Percentiles rank a stretch among this genome's conserved stretches.
Evolutionary conservation across 1,140 invertebrate species (phyloP).

Genomic region (Zaprionus camerounensis): DNA sequence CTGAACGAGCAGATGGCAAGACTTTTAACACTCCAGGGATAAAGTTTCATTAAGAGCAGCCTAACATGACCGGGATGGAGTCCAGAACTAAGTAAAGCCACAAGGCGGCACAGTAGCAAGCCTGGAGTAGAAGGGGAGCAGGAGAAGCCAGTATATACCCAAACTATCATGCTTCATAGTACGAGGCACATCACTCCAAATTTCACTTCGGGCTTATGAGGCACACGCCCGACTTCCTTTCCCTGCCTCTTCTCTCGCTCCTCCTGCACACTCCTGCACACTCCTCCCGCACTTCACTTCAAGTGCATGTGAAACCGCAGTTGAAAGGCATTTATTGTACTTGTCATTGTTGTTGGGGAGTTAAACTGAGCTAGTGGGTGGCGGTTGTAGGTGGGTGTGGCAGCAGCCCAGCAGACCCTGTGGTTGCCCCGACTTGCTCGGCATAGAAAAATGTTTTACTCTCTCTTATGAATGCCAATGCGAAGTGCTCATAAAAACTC

Average conservation of each 20-base stretch:
- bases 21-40: constrained; percentile 79
- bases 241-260: neutral
- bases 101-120: constrained; percentile 31
- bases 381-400: neutral
- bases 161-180: constrained; percentile 73
- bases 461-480: constrained; percentile 77
- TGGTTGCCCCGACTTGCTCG: constrained; percentile 26
- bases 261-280: constrained; percentile 1
- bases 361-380: constrained; percentile 5
- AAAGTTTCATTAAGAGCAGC: constrained; percentile 79
- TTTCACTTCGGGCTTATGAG: constrained; percentile 55
- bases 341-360: constrained; percentile 75
- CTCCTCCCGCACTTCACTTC: constrained; percentile 60
- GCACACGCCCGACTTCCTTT: constrained; percentile 11
- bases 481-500: constrained; percentile 71
- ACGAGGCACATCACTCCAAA: constrained; percentile 58
- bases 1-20: constrained; percentile 62
- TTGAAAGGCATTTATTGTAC: constrained; percentile 83
- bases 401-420: constrained; percentile 25
- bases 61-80: constrained; percentile 51
- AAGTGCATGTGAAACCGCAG: constrained; percentile 82
- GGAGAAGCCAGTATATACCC: constrained; percentile 31
- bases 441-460: constrained; percentile 64
- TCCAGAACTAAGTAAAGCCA: constrained; percentile 61
- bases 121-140: neutral